These are phyloP conservation scores for Porites lutea DNA, from an alignment of 64 coral and sea anemone species.

Conservation along the genomic window DNA sequence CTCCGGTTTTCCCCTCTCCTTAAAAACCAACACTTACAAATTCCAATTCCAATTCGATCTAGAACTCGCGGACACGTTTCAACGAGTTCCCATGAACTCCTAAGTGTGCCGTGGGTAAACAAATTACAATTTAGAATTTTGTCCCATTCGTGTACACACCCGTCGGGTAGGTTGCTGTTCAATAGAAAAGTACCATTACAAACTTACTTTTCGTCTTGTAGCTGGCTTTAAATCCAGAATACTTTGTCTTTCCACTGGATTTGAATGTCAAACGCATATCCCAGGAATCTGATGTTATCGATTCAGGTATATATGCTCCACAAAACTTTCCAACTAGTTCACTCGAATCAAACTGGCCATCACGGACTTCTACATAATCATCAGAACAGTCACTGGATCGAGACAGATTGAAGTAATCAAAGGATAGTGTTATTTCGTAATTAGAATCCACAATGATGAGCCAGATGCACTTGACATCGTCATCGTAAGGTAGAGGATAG, in stretches of 20 bases:
- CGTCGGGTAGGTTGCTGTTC: too few relatives aligned
- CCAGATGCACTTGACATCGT: constrained; percentile 1
- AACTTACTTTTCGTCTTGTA: constrained; percentile 39
- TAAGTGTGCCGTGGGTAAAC: too few relatives aligned
- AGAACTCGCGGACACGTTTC: too few relatives aligned
- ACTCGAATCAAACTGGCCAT: neutral
- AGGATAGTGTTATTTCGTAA: constrained; percentile 31
- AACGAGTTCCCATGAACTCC: too few relatives aligned
- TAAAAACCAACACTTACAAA: too few relatives aligned
- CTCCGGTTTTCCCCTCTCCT: too few relatives aligned
- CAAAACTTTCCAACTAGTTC: constrained; percentile 1
- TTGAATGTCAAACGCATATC: neutral
- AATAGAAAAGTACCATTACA: too few relatives aligned
- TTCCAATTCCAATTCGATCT: too few relatives aligned
- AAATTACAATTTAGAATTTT: too few relatives aligned
- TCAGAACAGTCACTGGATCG: neutral
- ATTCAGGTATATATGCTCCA: constrained; percentile 16
- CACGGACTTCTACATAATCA: constrained; percentile 27
- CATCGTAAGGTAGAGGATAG: constrained; percentile 51
- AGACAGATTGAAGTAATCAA: constrained; percentile 50
- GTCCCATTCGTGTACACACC: too few relatives aligned
- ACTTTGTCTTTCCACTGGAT: neutral
- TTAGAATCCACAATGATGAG: neutral
- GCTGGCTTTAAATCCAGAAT: constrained; percentile 48
- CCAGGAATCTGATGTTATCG: neutral